These are phyloP conservation scores for Empidonax traillii DNA, from an alignment of 2,113 vertebrate genomes.

Conservation along the genomic window DNA sequence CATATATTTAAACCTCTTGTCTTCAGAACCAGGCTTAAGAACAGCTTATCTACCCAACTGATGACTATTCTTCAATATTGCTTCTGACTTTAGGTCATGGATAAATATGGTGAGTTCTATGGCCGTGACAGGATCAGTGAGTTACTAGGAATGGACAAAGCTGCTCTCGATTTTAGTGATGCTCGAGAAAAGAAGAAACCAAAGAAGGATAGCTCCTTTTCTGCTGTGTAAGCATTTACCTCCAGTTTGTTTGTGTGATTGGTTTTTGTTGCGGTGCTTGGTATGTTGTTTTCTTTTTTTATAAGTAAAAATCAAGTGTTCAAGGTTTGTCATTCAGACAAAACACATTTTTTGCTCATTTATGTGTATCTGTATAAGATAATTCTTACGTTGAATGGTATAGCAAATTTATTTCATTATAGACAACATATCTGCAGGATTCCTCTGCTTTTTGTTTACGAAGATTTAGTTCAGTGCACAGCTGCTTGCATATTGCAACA, in stretches of 20 bases:
- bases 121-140: slow-evolving; percentile 95
- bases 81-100: slow-evolving; percentile 85
- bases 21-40: not conserved
- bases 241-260: not conserved
- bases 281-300: not conserved
- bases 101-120: slow-evolving; percentile 97
- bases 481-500: not conserved
- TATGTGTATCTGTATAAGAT: not conserved
- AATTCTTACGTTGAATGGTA: not conserved
- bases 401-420: not conserved
- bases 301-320: not conserved
- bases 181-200: slow-evolving; percentile 93
- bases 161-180: slow-evolving; percentile 93
- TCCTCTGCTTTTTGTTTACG: not conserved
- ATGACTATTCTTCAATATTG: not conserved
- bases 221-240: slow-evolving; percentile 86
- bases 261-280: not conserved
- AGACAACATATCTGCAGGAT: not conserved
- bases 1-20: not conserved
- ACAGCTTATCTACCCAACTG: not conserved
- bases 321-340: not conserved
- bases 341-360: not conserved
- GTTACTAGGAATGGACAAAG: slow-evolving; percentile 94
- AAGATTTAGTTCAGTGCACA: not conserved
- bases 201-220: slow-evolving; percentile 91